Evolutionary conservation across 2,888 invertebrate species (phyloP), one percentile per base, ranked within the genome.

Genomic region (Microplitis manilae): DNA sequence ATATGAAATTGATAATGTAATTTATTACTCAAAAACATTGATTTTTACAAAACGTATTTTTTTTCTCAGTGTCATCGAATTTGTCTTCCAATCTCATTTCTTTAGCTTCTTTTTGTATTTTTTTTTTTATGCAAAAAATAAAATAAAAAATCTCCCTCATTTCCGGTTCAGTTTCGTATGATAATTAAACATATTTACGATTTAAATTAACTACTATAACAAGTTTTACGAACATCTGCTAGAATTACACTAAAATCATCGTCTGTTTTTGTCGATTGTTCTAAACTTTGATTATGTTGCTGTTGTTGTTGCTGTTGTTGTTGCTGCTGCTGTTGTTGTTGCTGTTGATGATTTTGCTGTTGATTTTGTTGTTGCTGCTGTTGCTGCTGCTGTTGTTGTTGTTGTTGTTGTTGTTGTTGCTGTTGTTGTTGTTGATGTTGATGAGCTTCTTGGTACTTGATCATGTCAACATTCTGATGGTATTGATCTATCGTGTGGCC

Each of bases 221-320:
- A 96, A 62, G 96, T 96, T 90, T 96, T 96, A 82, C 96, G 92
- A 69, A 96, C 96, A 80, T 96, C 96, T 5, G 96, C 96, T 80
- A 96, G 91, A 85, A 96, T 96, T 84, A 96, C 96, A 91, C 96
- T 96, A 90, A 96, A 96, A 88, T 96, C 96, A 81, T 96, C 96
- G 81, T 96, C 96, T 73, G 94, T 93, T 83, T 95, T 93, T n/a
- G 91, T 91, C 70, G 93, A 93, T 76, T 89, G 89, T 73, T 89
- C 89, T 61, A 88, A 82, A 68, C 76, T 87, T 77, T 87, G 89
- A 59, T 83, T 81, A 38, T 85, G 86, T 62, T 83, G 83, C 13
- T 75, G 41, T 72, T 81, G 84, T 30, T 79, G 75, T 8, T 78
- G 73, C 6, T 79, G 81, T 50, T 82, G 82, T n/a, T 83, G 82